These are phyloP conservation scores for Penaeus vannamei DNA, from an alignment of 1,140 invertebrate genomes.

Conservation along the genomic window DNA sequence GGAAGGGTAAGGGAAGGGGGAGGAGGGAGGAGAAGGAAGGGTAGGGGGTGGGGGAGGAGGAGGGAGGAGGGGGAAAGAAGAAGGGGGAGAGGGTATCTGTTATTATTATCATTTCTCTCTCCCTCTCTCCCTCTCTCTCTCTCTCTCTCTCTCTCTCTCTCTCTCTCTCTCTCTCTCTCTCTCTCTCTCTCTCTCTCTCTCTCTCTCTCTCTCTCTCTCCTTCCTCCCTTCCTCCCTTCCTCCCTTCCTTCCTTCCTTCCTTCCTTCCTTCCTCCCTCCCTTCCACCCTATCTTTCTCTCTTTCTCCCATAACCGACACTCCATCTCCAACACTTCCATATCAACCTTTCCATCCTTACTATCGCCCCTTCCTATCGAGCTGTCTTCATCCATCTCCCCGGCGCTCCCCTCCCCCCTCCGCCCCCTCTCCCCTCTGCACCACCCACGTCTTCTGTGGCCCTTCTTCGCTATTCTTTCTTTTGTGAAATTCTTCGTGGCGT, in stretches of 20 bases:
- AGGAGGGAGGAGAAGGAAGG: too few relatives aligned
- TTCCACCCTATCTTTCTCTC: background rate
- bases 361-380: background rate
- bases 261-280: background rate
- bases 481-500: too few relatives aligned
- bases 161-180: conserved; percentile 32
- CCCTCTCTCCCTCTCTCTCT: background rate
- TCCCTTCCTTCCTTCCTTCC: background rate
- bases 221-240: background rate
- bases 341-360: background rate
- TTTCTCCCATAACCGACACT: background rate
- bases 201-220: conserved; percentile 21
- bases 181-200: conserved; percentile 24
- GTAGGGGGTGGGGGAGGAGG: too few relatives aligned
- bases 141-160: conserved; percentile 37
- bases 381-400: background rate
- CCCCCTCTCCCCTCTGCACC: background rate
- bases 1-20: too few relatives aligned
- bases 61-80: too few relatives aligned
- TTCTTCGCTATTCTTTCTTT: background rate
- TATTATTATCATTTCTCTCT: too few relatives aligned
- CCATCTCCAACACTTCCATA: too few relatives aligned
- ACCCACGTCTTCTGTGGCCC: background rate
- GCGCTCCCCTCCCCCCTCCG: background rate
- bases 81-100: too few relatives aligned